These are phyloP conservation scores for Empis livida DNA, from an alignment of 2,888 invertebrate species.

Conservation along the genomic window DNA sequence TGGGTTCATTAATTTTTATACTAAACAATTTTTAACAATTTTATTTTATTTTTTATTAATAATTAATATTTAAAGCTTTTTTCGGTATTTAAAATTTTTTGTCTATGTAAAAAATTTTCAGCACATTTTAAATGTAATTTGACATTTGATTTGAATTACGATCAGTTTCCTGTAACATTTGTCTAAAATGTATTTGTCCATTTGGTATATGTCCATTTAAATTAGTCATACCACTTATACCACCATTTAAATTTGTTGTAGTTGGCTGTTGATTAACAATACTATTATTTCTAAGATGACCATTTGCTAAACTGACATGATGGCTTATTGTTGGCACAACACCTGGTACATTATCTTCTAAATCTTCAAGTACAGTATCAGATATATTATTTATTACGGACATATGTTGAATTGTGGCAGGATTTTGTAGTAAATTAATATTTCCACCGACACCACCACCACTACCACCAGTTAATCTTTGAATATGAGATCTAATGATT, in stretches of 20 bases:
- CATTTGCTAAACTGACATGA: constrained; percentile 36
- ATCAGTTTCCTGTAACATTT: constrained; percentile 34
- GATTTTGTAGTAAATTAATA: background rate
- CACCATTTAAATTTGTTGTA: constrained; percentile 3
- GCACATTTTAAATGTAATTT: background rate
- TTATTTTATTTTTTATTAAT: background rate
- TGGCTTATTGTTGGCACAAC: constrained; percentile 37
- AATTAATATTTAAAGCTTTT: background rate
- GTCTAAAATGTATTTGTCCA: constrained; percentile 28
- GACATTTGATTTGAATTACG: constrained; percentile 9
- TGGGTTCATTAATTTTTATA: no score
- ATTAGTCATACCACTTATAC: constrained; percentile 26
- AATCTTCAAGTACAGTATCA: constrained; percentile 30
- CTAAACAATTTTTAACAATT: no score
- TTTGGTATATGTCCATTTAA: constrained; percentile 13
- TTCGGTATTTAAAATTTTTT: background rate
- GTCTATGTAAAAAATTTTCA: background rate
- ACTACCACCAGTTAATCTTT: constrained; percentile 36
- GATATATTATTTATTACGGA: constrained; percentile 16
- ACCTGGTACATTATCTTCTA: constrained; percentile 34
- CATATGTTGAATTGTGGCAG: background rate
- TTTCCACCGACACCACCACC: background rate
- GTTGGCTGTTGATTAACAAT: constrained; percentile 4
- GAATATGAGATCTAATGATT: constrained; percentile 54
- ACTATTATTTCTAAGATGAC: constrained; percentile 26